These are phyloP conservation scores for Malurus cyaneus DNA, from an alignment of 2,113 vertebrate species.

Conservation along the genomic window DNA sequence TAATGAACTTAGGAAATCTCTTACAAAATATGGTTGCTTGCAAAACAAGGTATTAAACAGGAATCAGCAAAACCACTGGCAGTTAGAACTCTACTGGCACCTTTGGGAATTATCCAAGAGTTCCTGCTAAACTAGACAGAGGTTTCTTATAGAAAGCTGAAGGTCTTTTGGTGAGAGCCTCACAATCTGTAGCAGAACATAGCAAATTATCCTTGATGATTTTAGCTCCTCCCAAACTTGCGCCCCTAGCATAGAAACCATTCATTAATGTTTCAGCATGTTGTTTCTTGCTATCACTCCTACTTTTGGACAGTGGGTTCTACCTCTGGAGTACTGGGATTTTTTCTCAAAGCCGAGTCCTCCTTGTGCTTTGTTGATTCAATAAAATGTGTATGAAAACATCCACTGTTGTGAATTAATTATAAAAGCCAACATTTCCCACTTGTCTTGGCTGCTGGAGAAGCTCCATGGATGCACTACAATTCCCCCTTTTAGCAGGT, in stretches of 20 bases:
- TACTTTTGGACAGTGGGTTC: background rate
- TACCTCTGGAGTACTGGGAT: background rate
- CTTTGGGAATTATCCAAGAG: background rate
- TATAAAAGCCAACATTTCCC: background rate
- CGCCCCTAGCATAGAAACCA: background rate
- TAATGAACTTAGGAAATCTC: background rate
- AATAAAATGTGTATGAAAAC: background rate
- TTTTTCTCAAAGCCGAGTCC: background rate
- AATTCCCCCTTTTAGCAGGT: background rate
- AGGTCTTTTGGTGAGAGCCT: background rate
- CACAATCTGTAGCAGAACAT: background rate
- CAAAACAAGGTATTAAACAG: background rate
- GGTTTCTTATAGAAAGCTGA: background rate
- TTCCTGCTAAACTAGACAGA: background rate
- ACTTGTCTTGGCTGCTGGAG: background rate
- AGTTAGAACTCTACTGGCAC: background rate
- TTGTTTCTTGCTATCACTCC: background rate
- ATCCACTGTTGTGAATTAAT: background rate
- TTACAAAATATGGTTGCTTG: accelerated
- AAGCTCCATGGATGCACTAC: background rate
- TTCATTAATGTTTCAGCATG: background rate
- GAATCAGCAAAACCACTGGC: background rate
- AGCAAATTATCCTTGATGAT: background rate
- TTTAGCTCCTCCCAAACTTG: background rate
- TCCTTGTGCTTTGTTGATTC: background rate